Evolutionary conservation across 2,888 invertebrate genomes (phyloP).

Genomic region (Bimastos eiseni): DNA sequence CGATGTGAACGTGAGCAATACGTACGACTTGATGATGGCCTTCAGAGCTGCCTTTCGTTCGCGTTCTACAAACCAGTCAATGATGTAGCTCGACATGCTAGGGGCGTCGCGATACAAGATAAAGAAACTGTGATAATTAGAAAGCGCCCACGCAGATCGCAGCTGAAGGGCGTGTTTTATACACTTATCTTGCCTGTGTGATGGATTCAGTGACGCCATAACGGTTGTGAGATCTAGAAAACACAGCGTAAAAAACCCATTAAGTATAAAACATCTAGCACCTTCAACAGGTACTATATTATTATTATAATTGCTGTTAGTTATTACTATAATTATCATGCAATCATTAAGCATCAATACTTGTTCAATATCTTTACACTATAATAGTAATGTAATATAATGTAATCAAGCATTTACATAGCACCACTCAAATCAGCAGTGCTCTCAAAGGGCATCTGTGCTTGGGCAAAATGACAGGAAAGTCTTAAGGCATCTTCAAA

Average conservation of each 20-base stretch:
- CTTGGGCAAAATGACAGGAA: too few species aligned
- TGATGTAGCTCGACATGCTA: constrained; percentile 91
- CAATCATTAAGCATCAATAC: too few species aligned
- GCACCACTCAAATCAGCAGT: too few species aligned
- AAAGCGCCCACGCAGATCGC: constrained; percentile 88
- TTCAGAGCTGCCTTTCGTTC: constrained; percentile 89
- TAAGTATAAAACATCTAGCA: neutral
- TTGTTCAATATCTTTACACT: too few species aligned
- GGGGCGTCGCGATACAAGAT: constrained; percentile 85
- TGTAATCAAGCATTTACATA: too few species aligned
- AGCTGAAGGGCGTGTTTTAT: constrained; percentile 84
- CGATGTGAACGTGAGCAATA: constrained; percentile 61
- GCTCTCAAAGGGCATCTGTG: too few species aligned
- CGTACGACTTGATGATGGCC: constrained; percentile 94
- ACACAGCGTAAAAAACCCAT: neutral
- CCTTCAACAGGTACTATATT: too few species aligned
- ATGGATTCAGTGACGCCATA: constrained; percentile 76
- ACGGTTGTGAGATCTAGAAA: constrained; percentile 56
- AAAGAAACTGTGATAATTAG: constrained; percentile 91
- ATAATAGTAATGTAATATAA: too few species aligned
- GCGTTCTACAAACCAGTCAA: constrained; percentile 96
- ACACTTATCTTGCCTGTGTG: constrained; percentile 79
- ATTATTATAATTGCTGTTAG: too few species aligned
- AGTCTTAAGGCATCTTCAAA: too few species aligned
- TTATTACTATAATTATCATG: too few species aligned